phyloP scores from a whole-genome alignment of 2,113 vertebrate genomes.

The Misgurnus mizolepis region DNA sequence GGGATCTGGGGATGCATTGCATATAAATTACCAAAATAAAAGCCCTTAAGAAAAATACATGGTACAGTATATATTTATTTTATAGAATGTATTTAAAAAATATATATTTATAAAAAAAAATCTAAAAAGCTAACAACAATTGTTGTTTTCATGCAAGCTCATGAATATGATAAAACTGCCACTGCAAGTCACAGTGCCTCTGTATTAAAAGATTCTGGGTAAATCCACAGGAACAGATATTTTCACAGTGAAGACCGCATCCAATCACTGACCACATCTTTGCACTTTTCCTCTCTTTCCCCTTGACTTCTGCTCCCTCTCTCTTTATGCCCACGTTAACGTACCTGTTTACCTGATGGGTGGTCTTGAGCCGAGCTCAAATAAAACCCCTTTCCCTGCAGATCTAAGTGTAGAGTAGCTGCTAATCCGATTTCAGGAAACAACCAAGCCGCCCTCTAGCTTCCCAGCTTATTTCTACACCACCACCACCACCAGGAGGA shows the following conservation, averaged over 20 bases:
- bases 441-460: conserved; percentile 67
- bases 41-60: conserved; percentile 20
- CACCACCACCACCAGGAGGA: conserved; percentile 57
- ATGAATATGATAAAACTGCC: conserved; percentile 1
- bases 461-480: conserved; percentile 71
- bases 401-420: conserved; percentile 80
- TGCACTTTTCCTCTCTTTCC: conserved; percentile 42
- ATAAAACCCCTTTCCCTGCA: conserved; percentile 72
- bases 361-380: conserved; percentile 76
- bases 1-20: conserved; percentile 45
- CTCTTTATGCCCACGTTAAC: conserved; percentile 63
- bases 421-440: conserved; percentile 83
- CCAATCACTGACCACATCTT: conserved; percentile 61
- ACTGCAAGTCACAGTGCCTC: neutral
- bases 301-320: conserved; percentile 50
- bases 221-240: conserved; percentile 1
- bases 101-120: neutral
- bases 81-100: too few species aligned
- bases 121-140: neutral
- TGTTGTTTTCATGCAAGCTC: too few species aligned
- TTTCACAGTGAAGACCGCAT: conserved; percentile 12
- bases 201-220: conserved; percentile 7
- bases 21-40: conserved; percentile 47
- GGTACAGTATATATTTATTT: neutral
- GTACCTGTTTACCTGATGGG: conserved; percentile 83